phyloP scores from a whole-genome alignment of 2,797 vertebrate species.

The Trematomus bernacchii region DNA sequence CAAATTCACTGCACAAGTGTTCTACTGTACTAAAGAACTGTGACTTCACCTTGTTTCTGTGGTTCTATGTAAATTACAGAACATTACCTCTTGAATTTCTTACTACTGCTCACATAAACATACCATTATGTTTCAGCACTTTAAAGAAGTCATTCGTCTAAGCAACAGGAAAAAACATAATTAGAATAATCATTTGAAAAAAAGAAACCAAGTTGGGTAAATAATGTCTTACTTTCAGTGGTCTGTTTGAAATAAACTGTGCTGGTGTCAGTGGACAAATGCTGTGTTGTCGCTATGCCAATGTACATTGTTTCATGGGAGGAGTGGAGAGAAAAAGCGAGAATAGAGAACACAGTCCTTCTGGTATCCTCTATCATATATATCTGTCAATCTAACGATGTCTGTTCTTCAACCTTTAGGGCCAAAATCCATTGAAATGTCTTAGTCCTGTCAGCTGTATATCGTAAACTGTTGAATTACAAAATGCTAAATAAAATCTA shows the following conservation, averaged over 20 bases:
- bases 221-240: slow-evolving; percentile 48
- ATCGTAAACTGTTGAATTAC: slow-evolving; percentile 89
- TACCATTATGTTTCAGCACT: slow-evolving; percentile 78
- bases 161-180: slow-evolving; percentile 52
- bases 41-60: slow-evolving; percentile 69
- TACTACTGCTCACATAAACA: slow-evolving; percentile 68
- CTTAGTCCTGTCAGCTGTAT: slow-evolving; percentile 88
- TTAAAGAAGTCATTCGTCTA: slow-evolving; percentile 72
- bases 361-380: slow-evolving; percentile 79
- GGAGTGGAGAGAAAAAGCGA: slow-evolving; percentile 71
- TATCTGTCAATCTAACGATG: slow-evolving; percentile 83
- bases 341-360: slow-evolving; percentile 75
- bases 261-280: slow-evolving; percentile 39
- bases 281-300: slow-evolving; percentile 64
- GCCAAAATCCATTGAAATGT: slow-evolving; percentile 88
- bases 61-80: slow-evolving; percentile 59
- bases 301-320: slow-evolving; percentile 61
- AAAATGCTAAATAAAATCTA: slow-evolving; percentile 91
- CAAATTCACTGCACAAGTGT: slow-evolving; percentile 57
- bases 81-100: slow-evolving; percentile 72
- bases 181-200: slow-evolving; percentile 32
- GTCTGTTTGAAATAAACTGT: slow-evolving; percentile 53
- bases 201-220: slow-evolving; percentile 20
- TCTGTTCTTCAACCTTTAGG: slow-evolving; percentile 85
- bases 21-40: slow-evolving; percentile 64